Evolutionary conservation across 1,140 invertebrate genomes (phyloP).

Genomic region (Aporrectodea caliginosa): DNA sequence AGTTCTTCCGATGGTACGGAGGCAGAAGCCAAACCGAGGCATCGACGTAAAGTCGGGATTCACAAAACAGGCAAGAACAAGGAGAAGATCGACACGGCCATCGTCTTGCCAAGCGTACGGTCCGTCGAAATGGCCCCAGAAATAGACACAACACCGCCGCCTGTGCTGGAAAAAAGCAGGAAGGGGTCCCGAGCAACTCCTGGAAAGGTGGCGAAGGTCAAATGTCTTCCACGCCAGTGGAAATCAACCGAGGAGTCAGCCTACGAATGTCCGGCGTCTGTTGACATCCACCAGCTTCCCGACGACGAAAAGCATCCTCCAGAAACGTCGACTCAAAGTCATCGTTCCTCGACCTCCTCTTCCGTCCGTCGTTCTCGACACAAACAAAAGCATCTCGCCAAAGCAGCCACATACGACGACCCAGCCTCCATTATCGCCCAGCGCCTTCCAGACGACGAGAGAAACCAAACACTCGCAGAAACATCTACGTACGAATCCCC

Average conservation of each 20-base stretch:
- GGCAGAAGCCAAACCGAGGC: not conserved
- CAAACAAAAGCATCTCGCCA: not conserved
- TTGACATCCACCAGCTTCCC: not conserved
- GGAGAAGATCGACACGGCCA: not conserved
- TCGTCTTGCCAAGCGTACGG: not conserved
- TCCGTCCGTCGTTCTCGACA: not conserved
- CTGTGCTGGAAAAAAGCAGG: not conserved
- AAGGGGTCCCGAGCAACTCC: not conserved
- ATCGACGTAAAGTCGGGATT: not conserved
- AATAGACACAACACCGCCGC: not conserved
- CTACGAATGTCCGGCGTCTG: not conserved
- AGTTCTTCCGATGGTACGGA: not conserved
- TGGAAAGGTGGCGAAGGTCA: not conserved
- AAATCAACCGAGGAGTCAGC: not conserved
- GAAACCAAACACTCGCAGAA: not conserved
- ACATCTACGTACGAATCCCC: not conserved
- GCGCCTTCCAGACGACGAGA: not conserved
- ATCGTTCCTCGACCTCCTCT: too few species aligned
- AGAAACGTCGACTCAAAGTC: not conserved
- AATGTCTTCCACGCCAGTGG: not conserved
- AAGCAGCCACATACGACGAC: not conserved
- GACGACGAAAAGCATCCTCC: not conserved
- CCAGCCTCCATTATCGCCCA: not conserved
- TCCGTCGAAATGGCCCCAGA: not conserved
- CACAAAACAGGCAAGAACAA: not conserved